These are phyloP conservation scores for Abramis brama DNA, from an alignment of 2,113 vertebrate genomes.

Conservation along the genomic window DNA sequence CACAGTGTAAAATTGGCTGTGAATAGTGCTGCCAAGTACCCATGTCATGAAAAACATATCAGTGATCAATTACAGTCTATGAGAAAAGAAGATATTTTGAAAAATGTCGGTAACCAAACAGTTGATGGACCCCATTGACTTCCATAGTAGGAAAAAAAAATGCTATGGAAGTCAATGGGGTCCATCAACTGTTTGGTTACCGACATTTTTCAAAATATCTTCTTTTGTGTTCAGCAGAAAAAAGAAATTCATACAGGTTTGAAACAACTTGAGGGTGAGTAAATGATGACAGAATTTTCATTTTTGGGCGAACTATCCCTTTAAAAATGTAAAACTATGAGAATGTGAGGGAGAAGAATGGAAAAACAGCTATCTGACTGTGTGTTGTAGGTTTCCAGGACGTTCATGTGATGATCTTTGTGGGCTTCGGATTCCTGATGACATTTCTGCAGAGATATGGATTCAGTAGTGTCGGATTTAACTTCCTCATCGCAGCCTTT, in stretches of 20 bases:
- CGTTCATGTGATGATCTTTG: constrained; percentile 85
- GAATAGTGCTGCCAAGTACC: background rate
- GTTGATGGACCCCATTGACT: too few species aligned
- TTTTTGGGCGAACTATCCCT: too few species aligned
- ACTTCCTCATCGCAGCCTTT: constrained; percentile 85
- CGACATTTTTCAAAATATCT: too few species aligned
- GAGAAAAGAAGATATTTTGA: too few species aligned
- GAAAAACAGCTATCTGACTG: background rate
- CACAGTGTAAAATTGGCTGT: background rate
- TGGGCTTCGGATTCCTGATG: constrained; percentile 92
- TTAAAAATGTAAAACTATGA: constrained; percentile 9
- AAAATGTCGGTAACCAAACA: too few species aligned
- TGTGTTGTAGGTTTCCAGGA: constrained; percentile 83
- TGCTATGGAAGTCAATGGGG: too few species aligned
- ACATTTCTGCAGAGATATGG: constrained; percentile 87
- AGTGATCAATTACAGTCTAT: background rate
- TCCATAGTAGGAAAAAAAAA: too few species aligned
- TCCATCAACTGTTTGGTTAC: too few species aligned
- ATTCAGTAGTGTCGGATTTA: constrained; percentile 81
- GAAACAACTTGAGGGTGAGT: too few species aligned
- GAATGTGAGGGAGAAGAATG: background rate
- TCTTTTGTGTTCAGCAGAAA: too few species aligned
- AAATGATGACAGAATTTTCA: too few species aligned
- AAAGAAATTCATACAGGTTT: too few species aligned
- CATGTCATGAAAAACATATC: background rate